Base-by-base conservation (phyloP, 2,888 invertebrate species). In the Xylota segnis region DNA sequence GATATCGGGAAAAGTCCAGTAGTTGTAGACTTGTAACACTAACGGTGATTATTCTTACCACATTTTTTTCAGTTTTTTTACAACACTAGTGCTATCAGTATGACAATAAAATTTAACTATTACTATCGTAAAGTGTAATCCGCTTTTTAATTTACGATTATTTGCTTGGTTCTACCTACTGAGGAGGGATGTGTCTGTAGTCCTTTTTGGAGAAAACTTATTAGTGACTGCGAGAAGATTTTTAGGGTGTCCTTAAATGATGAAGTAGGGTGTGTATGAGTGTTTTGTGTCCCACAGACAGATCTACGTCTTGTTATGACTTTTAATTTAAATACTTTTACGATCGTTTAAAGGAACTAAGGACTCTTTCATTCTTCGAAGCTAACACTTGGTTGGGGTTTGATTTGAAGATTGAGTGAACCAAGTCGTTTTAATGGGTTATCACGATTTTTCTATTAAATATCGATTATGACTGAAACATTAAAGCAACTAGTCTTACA, bases 91-190 rank as follows among this genome's bases (percentile, higher is more conserved):
- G 65, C 71, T 86, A 86, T 86, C 84, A 81, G 81, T 66, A 61
- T 86, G 84, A 72, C 81, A 81, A 86, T 86, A 86, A 86, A 86
- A 86, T 86, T 86, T 72, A 61, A 86, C 81, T 86, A 76, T 86
- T 81, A 75, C 72, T 86, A 86, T 81, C 81, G 61, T 54, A 54
- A 61, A 61, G 76, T 81, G 76, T 71, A 81, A 81, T 81, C 70
- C 71, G 72, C n/a, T 76, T 79, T 81, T 76, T 81, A 71, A 84
- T 81, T 84, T 84, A 84, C 76, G 84, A 34, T 79, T 68, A 70
- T 72, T 79, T 65, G 50, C 65, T 32, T n/a, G n/a, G n/a, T n/a
- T n/a, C 56, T 43, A 29, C n/a, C 40, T 37, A 23, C 23, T n/a
- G 40, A 40, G 58, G 66, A 58, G 56, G 37, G 66, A 58, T 65